These are phyloP conservation scores for Aelia acuminata DNA, from an alignment of 2,888 invertebrate species.

Conservation along the genomic window DNA sequence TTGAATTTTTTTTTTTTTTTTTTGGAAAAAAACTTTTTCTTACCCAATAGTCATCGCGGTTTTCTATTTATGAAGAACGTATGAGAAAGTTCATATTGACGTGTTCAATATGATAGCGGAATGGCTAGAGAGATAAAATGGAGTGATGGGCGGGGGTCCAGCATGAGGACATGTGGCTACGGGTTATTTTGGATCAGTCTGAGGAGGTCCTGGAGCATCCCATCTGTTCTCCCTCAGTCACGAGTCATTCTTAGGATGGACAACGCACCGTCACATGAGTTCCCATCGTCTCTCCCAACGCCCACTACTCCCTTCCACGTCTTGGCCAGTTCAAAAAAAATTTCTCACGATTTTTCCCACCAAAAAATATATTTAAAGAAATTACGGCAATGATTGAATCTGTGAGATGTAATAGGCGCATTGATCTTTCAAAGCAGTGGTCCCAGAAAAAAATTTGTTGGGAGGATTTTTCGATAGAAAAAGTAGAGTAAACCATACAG, in stretches of 20 bases:
- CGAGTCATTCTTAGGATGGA: slow-evolving; percentile 1
- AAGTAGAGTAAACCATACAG: too few species aligned
- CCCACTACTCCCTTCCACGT: too few species aligned
- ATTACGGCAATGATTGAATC: too few species aligned
- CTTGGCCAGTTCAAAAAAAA: too few species aligned
- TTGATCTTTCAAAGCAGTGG: too few species aligned
- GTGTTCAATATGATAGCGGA: neutral
- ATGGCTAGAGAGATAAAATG: neutral
- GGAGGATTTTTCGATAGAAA: too few species aligned
- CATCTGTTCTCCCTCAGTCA: neutral
- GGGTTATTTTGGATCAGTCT: slow-evolving; percentile 25
- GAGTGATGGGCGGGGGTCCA: neutral
- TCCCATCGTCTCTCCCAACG: neutral
- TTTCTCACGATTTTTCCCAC: too few species aligned
- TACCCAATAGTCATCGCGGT: neutral
- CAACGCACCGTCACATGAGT: neutral
- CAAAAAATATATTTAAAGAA: too few species aligned
- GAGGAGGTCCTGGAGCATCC: slow-evolving; percentile 3
- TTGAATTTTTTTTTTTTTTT: too few species aligned
- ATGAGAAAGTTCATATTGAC: neutral
- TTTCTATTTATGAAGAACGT: neutral
- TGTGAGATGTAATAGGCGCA: too few species aligned
- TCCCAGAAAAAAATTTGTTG: too few species aligned
- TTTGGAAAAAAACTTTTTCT: too few species aligned
- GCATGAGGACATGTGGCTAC: neutral